Evolutionary conservation across 2,888 invertebrate genomes (phyloP).

Genomic region (Cistogaster globosa): DNA sequence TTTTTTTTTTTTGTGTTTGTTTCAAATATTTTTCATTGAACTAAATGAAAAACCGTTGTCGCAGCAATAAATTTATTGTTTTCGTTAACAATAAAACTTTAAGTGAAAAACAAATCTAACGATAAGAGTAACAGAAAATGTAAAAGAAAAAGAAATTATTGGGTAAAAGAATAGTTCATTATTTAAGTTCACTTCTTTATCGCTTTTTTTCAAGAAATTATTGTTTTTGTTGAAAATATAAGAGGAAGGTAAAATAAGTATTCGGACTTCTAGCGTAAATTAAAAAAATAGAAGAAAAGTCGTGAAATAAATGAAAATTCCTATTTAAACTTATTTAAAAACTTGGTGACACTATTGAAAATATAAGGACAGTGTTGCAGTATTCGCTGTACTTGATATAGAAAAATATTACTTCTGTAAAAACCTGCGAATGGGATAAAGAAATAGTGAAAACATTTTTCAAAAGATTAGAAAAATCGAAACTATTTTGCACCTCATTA

Average conservation of each 20-base stretch:
- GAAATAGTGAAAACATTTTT: too few species aligned
- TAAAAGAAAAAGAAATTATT: background rate
- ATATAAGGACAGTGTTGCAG: too few species aligned
- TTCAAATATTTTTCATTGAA: slow-evolving; percentile 48
- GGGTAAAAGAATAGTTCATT: slow-evolving; percentile 55
- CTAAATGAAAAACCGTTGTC: slow-evolving; percentile 74
- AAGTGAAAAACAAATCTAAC: slow-evolving; percentile 54
- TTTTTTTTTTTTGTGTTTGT: background rate
- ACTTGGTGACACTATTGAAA: too few species aligned
- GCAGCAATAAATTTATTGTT: slow-evolving; percentile 76
- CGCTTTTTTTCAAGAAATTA: slow-evolving; percentile 17
- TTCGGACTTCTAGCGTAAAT: too few species aligned
- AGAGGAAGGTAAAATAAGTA: background rate
- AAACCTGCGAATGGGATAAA: too few species aligned
- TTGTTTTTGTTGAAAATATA: slow-evolving; percentile 34
- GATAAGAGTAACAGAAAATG: background rate
- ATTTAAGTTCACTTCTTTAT: slow-evolving; percentile 51
- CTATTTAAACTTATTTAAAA: too few species aligned
- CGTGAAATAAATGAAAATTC: too few species aligned
- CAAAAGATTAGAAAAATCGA: too few species aligned
- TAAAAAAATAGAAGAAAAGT: too few species aligned
- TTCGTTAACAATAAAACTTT: slow-evolving; percentile 68
- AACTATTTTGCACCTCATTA: too few species aligned
- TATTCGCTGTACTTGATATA: too few species aligned
- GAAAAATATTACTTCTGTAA: too few species aligned